Evolutionary conservation across 2,888 invertebrate genomes (phyloP), one percentile per base, ranked within the genome.

Genomic region (Scaptomyza polygonia): DNA sequence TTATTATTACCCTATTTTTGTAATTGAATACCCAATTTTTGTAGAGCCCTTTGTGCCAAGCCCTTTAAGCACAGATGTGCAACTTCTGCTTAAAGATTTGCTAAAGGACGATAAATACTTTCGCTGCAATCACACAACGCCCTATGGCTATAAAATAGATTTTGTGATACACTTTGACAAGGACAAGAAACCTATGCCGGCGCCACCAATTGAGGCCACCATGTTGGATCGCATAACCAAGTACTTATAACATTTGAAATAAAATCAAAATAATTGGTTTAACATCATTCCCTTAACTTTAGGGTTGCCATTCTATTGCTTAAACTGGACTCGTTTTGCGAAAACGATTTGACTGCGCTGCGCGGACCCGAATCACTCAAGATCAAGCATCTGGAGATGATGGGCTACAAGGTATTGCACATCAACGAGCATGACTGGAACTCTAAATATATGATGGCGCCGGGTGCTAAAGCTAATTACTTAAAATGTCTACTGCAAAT

Each of bases 371-470:
- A 92, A 40, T 92, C 93, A 34, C 71, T 94, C 53, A 93, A 93
- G 86, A 92, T 92, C 44, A 90, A 94, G 52, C 94, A 95, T 89
- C 90, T 95, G 54, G 94, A 94, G 90, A 93, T 94, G 76, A 90
- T 94, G 80, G 94, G 94, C 5, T 95, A 94, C 79, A 92, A 92
- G 79, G 94, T 94, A 5, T 87, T 93, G 47, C 89, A 92, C 59
- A 89, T 94, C 8, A 93, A 93, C 71, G 91, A 92, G 42, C 90
- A 89, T 21, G 91, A 93, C 58, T 94, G 94, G 94, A 92, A 93
- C 70, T 92, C 92, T 36, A 92, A 94, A 88, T 92, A 93, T 71
- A 92, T 93, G 91, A 90, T 91, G 48, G 91, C 92, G 61, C 90
- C 91, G 39, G 87, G 89, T 7, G 93, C 93, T 27, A 93, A 93